A percentile compares a stretch with the other conserved stretches of the same genome.
These are phyloP conservation scores for Acrossocheilus fasciatus DNA, from an alignment of 2,797 vertebrate species.

Conservation along the genomic window DNA sequence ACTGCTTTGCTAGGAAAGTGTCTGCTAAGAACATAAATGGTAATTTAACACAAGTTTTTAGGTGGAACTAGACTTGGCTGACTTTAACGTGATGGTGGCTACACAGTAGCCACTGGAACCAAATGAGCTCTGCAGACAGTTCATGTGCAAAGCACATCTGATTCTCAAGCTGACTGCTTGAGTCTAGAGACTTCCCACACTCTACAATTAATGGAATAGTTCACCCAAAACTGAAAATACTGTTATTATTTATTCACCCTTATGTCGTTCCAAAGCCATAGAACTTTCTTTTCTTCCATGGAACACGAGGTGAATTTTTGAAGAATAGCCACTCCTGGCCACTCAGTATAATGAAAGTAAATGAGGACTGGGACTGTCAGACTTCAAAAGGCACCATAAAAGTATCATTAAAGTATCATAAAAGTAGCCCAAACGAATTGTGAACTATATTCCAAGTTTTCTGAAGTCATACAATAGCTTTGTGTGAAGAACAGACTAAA, in stretches of 20 bases:
- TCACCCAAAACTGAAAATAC: constrained; percentile 14
- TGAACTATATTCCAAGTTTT: not conserved
- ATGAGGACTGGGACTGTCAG: not conserved
- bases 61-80: constrained; percentile 32
- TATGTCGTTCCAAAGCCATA: not conserved
- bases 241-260: constrained; percentile 15
- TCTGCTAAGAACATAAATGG: constrained; percentile 42
- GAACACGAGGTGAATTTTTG: constrained; percentile 10
- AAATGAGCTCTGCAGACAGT: constrained; percentile 44
- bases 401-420: not conserved
- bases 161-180: constrained; percentile 46
- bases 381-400: constrained; percentile 22
- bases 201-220: constrained; percentile 6
- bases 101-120: constrained; percentile 45
- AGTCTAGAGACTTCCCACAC: constrained; percentile 33
- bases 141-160: constrained; percentile 46
- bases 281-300: constrained; percentile 10
- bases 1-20: not conserved
- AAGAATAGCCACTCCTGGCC: constrained; percentile 12
- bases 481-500: not conserved
- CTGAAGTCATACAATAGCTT: not conserved
- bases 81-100: constrained; percentile 32
- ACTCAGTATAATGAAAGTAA: constrained; percentile 12
- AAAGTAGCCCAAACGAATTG: not conserved
- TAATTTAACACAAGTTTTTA: constrained; percentile 39